Percentiles rank a stretch among this genome's conserved stretches.
phyloP scores from a whole-genome alignment of 2,113 vertebrate species.

The Engraulis encrasicolus region DNA sequence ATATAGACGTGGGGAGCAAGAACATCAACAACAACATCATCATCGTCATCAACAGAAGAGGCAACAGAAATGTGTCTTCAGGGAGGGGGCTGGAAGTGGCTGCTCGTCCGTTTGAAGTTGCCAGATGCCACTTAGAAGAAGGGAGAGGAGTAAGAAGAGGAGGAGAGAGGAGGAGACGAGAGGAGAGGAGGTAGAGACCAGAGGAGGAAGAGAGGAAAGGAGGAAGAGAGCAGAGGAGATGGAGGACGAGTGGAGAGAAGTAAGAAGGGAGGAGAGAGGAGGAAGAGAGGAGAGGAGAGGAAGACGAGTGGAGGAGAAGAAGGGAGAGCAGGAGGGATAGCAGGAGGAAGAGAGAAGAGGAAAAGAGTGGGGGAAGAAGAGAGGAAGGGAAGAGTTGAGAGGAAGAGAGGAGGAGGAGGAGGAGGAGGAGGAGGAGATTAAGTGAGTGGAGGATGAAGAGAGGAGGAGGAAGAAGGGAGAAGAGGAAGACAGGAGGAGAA shows the following conservation, averaged over 20 bases:
- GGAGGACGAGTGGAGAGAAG: too few species aligned
- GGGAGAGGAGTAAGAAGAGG: neutral
- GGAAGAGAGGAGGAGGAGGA: neutral
- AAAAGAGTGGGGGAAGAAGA: too few species aligned
- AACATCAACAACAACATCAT: neutral
- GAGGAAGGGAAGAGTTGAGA: neutral
- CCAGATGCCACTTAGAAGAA: conserved; percentile 1
- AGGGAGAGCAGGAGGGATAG: too few species aligned
- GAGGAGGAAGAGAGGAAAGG: too few species aligned
- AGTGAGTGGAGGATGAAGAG: neutral
- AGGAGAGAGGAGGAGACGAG: neutral
- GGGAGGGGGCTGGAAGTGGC: neutral
- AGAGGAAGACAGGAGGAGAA: too few species aligned
- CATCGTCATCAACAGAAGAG: neutral
- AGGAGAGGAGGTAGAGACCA: neutral
- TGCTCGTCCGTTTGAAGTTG: neutral
- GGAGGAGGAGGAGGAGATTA: neutral
- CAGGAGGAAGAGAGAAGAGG: too few species aligned
- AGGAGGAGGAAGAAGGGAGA: too few species aligned
- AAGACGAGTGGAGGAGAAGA: neutral
- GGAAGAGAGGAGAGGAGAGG: neutral
- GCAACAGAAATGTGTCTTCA: neutral
- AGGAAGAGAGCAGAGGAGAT: too few species aligned
- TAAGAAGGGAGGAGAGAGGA: too few species aligned
- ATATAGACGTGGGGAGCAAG: too few species aligned